Evolutionary conservation across 1,140 invertebrate species (phyloP), one percentile per base, ranked within the genome.

Genomic region (Drosophila sechellia): DNA sequence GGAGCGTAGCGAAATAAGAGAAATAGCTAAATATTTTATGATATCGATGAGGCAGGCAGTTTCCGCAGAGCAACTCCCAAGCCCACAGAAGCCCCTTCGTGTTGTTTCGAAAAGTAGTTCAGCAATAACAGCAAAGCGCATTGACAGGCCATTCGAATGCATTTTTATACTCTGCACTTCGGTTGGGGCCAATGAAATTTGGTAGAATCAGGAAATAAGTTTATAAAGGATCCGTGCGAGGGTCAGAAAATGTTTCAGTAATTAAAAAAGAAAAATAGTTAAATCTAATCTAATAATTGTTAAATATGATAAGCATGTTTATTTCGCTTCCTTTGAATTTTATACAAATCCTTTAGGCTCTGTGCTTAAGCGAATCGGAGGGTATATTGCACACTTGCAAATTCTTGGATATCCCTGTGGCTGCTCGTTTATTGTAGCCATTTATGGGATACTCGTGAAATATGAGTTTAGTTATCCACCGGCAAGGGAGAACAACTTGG

Each of bases 11-110:
- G 81, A 85, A 75, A 85, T 86, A 71, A 78, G 81, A 81, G 85
- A 86, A 86, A 86, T 86, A 66, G 83, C 78, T 86, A 81, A 86
- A 86, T 86, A 86, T 86, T 86, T 86, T 86, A 86, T 86, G 78
- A 81, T 78, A 86, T 86, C 81, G 83, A 86, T 86, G 78, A 78
- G 77, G 73, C 55, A 48, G 71, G 61, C 72, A 50, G 42, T 53
- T 53, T 52, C 46, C 8, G 35, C 39, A 58, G 13, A 46, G 54
- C 37, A 40, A 48, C 53, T 34, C 48, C 31, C 48, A 20, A 37
- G 27, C 42, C 31, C 17, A 15, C 42, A 54, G 15, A 39, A 40
- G 46, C 40, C 61, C 50, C 45, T 63, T 45, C 35, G 39, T 60
- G 34, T 20, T 60, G 45, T 59, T 59, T 59, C 22, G 53, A 76